Evolutionary conservation across 2,113 vertebrate species (phyloP).

Genomic region (Pachyramphus minor): DNA sequence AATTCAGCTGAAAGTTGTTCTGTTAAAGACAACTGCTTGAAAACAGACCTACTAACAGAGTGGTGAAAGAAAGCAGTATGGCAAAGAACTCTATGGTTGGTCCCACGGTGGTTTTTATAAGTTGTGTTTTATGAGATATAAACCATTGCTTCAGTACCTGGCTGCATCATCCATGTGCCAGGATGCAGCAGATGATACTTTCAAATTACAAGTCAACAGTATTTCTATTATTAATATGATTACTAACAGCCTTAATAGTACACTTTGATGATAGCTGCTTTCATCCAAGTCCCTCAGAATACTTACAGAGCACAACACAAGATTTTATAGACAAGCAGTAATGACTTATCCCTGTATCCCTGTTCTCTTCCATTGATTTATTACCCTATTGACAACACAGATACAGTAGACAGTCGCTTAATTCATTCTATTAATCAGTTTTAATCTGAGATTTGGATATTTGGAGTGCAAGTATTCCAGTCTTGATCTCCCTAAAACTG

Average conservation of each 20-base stretch:
- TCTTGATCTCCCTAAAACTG: conserved; percentile 35
- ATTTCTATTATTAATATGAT: not conserved
- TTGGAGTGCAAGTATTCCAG: conserved; percentile 45
- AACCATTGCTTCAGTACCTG: conserved; percentile 25
- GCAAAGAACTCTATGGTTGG: not conserved
- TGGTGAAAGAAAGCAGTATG: not conserved
- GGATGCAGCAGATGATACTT: conserved; percentile 42
- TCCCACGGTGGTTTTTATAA: not conserved
- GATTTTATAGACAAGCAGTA: conserved; percentile 43
- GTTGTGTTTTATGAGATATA: not conserved
- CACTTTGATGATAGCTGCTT: not conserved
- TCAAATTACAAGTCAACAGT: not conserved
- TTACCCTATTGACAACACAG: conserved; percentile 50
- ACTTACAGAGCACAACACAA: not conserved
- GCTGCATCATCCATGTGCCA: conserved; percentile 30
- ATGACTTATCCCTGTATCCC: conserved; percentile 60
- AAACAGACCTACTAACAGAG: not conserved
- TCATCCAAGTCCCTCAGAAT: not conserved
- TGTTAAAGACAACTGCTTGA: not conserved
- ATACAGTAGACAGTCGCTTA: conserved; percentile 1
- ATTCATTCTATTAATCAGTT: conserved; percentile 62
- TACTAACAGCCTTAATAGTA: not conserved
- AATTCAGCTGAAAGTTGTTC: not conserved
- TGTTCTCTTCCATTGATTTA: conserved; percentile 66
- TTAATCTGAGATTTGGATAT: conserved; percentile 65